Base-by-base conservation (phyloP, 53 echinoderm and acorn worm genomes). In the Glandiceps talaboti region DNA sequence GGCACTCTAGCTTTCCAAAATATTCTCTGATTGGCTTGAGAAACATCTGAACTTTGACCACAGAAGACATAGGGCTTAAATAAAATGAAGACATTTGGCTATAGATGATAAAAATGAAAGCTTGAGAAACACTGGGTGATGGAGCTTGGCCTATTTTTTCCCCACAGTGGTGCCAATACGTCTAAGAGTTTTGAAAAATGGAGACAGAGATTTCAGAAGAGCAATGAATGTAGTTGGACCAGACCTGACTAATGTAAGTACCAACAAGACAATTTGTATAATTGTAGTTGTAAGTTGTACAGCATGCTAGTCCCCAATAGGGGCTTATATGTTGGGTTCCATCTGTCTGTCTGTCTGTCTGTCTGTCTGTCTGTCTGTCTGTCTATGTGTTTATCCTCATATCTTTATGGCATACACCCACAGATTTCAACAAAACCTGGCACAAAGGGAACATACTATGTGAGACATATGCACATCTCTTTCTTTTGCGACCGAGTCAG, bases 181-280 rank as follows among this genome's bases (percentile, higher is more conserved):
- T 73, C 77, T 95, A 29, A 84, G 90, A 76, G 92, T 92, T 28
- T 78, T 92, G 76, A 95, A 95, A 85, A 95, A 95, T 75, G 95
- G 95, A 25, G 95, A 95, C 77, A 88, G 76, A 79, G 95, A 95
- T 81, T 73, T 88, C 26, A 82, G 89, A 30, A 86, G 90, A 32
- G 81, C 79, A 74, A 90, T 88, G 28, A 81, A 82, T 76, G 90
- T 95, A 27, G 88, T 95, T 0, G 92, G 92, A 76, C 95, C 95
- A 20, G 95, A 95, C 77, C 86, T 95, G 26, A 92, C 92, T 26
- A 95, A 95, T 92, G 95, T 95, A 87, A 92, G 95, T 86, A n/a
- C n/a, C n/a, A n/a, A n/a, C n/a, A n/a, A n/a, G n/a, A n/a, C n/a
- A n/a, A n/a, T n/a, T n/a, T n/a, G n/a, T n/a, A n/a, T n/a, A n/a